These are phyloP conservation scores for Epizoanthus illoricatus DNA, from an alignment of 92 coral and sea anemone species.

Conservation along the genomic window DNA sequence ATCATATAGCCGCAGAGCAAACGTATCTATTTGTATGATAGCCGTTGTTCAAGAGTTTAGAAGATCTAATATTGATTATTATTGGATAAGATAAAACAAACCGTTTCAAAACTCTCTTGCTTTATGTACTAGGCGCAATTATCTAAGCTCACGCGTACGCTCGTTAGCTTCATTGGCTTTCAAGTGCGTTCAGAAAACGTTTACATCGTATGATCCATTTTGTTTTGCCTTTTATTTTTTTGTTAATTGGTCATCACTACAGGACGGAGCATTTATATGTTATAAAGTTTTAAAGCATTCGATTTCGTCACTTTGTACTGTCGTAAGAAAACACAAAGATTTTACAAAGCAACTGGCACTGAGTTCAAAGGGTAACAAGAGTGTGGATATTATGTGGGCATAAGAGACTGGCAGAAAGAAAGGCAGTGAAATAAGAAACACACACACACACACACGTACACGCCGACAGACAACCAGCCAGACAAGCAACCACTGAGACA, in stretches of 20 bases:
- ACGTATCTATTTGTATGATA: no score
- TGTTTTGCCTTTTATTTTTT: background rate
- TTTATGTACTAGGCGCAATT: background rate
- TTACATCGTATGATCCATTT: background rate
- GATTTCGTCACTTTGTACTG: no score
- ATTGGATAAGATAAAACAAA: no score
- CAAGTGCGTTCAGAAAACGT: background rate
- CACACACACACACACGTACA: conserved; percentile 19
- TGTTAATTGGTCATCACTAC: no score
- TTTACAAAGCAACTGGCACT: background rate
- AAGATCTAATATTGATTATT: no score
- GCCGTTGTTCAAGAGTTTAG: no score
- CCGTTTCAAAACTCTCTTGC: no score
- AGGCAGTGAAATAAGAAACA: background rate
- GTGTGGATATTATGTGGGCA: background rate
- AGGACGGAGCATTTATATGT: background rate
- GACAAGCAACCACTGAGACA: background rate
- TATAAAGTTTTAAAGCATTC: no score
- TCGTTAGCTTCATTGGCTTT: background rate
- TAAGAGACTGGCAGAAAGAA: background rate
- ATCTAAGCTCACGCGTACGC: background rate
- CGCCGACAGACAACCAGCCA: background rate
- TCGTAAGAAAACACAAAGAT: no score
- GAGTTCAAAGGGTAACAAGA: background rate
- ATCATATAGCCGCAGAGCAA: no score